These are phyloP conservation scores for Nephrotoma appendiculata DNA, from an alignment of 2,888 invertebrate genomes.

Conservation along the genomic window DNA sequence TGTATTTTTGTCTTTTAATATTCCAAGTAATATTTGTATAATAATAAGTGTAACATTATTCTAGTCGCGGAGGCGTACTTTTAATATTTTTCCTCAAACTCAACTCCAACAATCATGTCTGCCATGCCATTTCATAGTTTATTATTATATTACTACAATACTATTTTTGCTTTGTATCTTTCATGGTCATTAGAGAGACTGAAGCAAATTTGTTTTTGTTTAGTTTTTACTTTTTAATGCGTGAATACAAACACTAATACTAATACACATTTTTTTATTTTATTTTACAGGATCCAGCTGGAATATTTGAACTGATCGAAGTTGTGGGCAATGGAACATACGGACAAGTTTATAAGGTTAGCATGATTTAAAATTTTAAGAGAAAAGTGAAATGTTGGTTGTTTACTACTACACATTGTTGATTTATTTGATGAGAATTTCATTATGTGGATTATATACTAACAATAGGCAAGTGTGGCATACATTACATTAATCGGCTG, in stretches of 20 bases:
- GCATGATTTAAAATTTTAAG: conserved; percentile 13
- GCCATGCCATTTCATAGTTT: background rate
- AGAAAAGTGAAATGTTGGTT: background rate
- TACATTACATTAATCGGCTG: background rate
- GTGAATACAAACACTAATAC: background rate
- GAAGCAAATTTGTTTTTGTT: background rate
- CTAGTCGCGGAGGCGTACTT: background rate
- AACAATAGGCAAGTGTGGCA: background rate
- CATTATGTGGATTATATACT: background rate
- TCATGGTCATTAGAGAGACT: background rate
- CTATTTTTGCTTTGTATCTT: background rate
- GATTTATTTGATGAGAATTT: background rate
- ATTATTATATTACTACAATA: background rate
- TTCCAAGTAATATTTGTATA: background rate
- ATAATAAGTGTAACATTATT: background rate
- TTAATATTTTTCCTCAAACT: background rate
- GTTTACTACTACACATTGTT: background rate
- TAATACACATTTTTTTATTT: conserved; percentile 12
- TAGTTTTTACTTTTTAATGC: background rate
- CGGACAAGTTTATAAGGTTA: conserved; percentile 98
- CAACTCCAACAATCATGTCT: background rate
- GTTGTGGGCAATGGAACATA: conserved; percentile 99
- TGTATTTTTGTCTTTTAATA: background rate
- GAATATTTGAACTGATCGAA: conserved; percentile 99
- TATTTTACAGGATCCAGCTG: conserved; percentile 89